Evolutionary conservation across 2,888 invertebrate species (phyloP), one percentile per base, ranked within the genome.

Genomic region (Sussaba pulchella): DNA sequence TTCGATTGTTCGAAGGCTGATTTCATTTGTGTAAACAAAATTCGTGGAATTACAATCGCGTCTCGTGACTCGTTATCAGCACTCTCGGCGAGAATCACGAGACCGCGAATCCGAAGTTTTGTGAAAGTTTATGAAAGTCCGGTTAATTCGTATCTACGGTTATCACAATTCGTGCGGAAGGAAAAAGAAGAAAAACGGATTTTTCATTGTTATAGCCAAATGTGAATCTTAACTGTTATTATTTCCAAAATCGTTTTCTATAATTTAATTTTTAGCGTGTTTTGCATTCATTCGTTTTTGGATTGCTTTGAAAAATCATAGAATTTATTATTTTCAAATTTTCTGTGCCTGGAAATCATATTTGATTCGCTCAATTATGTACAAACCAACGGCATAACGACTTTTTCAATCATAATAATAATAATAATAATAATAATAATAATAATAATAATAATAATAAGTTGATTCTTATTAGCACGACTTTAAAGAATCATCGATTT

Each of bases 51-150:
- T 31, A 47, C 4, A 57, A 47, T 64, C 21, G 36, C 57, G 36
- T 57, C 45, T 45, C 57, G 70, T 57, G 70, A 57, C 54, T 57
- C 17, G 24, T 54, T 69, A n/a, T 43, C 54, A 57, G 12, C 10
- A 21, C 9, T 54, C 26, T 41, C 43, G 41, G 12, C 24, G 17
- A 41, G 31, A 70, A 43, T 69, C 43, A 70, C 57, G 70, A 45
- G 45, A 70, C 10, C 43, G 43, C n/a, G n/a, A 57, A 19, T 43
- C 41, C 39, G 26, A n/a, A 57, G 39, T 26, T 43, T 70, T 70
- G 43, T 57, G 57, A 70, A 70, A 70, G 70, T 70, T 31, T 9
- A 45, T 31, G 57, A 70, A 70, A 57, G 70, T 57, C 26, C 31
- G 6, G 19, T 19, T 12, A 8, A 43, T 43, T 54, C 19, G n/a